These are phyloP conservation scores for Poecilia gillii DNA, from an alignment of 2,797 vertebrate species.

Conservation along the genomic window DNA sequence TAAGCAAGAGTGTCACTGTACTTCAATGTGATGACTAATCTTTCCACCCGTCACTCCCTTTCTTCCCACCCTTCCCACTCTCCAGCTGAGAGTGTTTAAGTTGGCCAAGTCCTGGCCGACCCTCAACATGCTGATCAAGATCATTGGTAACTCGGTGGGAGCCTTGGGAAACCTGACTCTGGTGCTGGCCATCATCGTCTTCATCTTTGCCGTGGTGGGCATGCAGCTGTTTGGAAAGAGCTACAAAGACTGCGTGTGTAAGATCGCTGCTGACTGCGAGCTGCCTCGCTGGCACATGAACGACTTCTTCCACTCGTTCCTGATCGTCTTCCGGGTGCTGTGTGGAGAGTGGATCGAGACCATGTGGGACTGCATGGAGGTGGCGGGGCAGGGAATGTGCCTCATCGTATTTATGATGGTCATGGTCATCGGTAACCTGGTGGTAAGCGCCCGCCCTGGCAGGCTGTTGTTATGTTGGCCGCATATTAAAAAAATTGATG, in stretches of 20 bases:
- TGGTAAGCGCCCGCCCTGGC: slow-evolving; percentile 87
- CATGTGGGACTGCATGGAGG: slow-evolving; percentile 99
- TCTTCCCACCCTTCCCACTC: slow-evolving; percentile 17
- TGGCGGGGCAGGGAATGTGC: slow-evolving; percentile 97
- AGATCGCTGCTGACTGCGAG: slow-evolving; percentile 88
- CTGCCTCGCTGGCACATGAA: slow-evolving; percentile 99
- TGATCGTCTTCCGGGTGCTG: slow-evolving; percentile 98
- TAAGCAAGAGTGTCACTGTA: background rate
- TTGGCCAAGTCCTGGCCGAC: slow-evolving; percentile 99
- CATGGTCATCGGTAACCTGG: slow-evolving; percentile 99
- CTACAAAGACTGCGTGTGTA: slow-evolving; percentile 99
- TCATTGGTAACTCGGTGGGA: slow-evolving; percentile 98
- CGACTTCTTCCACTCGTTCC: slow-evolving; percentile 99
- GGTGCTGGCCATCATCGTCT: slow-evolving; percentile 98
- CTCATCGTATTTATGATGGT: slow-evolving; percentile 99
- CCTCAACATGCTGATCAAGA: slow-evolving; percentile 99
- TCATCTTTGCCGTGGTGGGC: slow-evolving; percentile 99
- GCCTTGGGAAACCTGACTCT: slow-evolving; percentile 98
- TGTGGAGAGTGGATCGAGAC: slow-evolving; percentile 99
- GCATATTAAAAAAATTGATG: background rate
- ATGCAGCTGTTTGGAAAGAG: slow-evolving; percentile 99
- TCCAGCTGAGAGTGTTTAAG: slow-evolving; percentile 97
- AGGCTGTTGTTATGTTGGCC: background rate
- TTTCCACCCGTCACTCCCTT: slow-evolving; percentile 25
- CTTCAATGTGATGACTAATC: slow-evolving; percentile 31